phyloP scores from a whole-genome alignment of 2,113 vertebrate genomes.

The Lophura nycthemera region DNA sequence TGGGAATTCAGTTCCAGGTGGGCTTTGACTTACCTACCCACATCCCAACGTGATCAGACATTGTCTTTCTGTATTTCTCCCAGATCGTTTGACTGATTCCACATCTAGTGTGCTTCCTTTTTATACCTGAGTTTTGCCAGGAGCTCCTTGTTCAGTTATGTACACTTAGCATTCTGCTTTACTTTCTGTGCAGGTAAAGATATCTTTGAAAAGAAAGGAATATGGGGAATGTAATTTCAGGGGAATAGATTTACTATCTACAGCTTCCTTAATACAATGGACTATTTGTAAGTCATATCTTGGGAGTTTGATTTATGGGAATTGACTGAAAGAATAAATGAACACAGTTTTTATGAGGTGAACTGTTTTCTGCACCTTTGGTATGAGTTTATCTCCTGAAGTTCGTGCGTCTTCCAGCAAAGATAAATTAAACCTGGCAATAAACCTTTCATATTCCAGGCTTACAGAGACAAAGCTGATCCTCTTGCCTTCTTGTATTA shows the following conservation, averaged over 20 bases:
- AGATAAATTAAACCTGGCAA: conserved; percentile 31
- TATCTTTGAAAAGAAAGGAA: not conserved
- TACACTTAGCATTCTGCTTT: not conserved
- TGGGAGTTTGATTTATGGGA: not conserved
- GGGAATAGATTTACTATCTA: not conserved
- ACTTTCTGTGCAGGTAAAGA: not conserved
- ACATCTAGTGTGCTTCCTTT: not conserved
- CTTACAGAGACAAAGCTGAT: not conserved
- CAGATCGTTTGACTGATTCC: not conserved
- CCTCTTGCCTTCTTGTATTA: not conserved
- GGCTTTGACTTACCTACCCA: not conserved
- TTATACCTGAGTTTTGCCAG: not conserved
- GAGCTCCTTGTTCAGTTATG: not conserved
- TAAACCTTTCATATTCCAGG: not conserved
- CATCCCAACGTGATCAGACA: not conserved
- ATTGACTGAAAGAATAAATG: conserved; percentile 15
- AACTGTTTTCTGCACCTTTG: not conserved
- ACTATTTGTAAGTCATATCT: not conserved
- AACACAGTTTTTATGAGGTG: not conserved
- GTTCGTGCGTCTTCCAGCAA: not conserved
- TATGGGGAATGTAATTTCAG: not conserved
- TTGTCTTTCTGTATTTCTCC: not conserved
- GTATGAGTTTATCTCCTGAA: conserved; percentile 42
- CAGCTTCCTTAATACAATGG: not conserved
- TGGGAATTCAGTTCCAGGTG: not conserved